Conservation (phyloP, 23 tunicate species). For the Aplidium turbinatum region DNA sequence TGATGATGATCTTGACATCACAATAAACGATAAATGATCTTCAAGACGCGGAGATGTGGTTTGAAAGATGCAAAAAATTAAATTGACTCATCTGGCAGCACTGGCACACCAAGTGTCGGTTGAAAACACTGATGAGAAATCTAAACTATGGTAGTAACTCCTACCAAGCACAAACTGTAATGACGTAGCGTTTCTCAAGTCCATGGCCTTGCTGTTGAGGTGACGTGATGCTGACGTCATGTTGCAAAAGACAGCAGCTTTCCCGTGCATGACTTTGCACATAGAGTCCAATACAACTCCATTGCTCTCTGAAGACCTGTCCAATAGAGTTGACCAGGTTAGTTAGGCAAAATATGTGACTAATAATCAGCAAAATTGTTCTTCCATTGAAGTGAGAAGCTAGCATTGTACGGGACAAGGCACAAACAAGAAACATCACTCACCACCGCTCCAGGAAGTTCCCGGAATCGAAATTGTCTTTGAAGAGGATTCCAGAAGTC, state of each 20-base stretch:
- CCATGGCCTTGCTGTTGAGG: conserved; percentile 45
- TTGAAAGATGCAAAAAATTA: too few relatives aligned
- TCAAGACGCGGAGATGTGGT: too few relatives aligned
- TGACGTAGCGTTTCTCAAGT: conserved; percentile 41
- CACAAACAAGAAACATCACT: too few relatives aligned
- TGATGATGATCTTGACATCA: too few relatives aligned
- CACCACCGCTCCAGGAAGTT: conserved; percentile 42
- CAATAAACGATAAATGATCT: too few relatives aligned
- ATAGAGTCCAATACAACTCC: conserved; percentile 16
- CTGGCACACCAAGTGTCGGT: not conserved
- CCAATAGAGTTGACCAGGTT: not conserved
- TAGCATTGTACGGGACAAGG: not conserved
- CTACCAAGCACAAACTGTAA: conserved; percentile 60
- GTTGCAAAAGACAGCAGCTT: conserved; percentile 68
- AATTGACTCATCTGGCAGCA: too few relatives aligned
- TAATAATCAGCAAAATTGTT: too few relatives aligned
- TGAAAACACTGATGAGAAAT: not conserved
- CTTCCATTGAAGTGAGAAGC: too few relatives aligned
- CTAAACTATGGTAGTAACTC: not conserved
- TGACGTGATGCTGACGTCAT: conserved; percentile 10
- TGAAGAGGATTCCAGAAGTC: conserved; percentile 39
- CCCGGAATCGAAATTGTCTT: conserved; percentile 69
- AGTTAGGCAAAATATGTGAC: not conserved
- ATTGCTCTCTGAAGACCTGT: conserved; percentile 38
- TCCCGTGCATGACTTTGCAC: conserved; percentile 45